A percentile compares a stretch with the other conserved stretches of the same genome.
phyloP scores from a whole-genome alignment of 2,797 vertebrate species.

The Oceanodroma leucorhoa region DNA sequence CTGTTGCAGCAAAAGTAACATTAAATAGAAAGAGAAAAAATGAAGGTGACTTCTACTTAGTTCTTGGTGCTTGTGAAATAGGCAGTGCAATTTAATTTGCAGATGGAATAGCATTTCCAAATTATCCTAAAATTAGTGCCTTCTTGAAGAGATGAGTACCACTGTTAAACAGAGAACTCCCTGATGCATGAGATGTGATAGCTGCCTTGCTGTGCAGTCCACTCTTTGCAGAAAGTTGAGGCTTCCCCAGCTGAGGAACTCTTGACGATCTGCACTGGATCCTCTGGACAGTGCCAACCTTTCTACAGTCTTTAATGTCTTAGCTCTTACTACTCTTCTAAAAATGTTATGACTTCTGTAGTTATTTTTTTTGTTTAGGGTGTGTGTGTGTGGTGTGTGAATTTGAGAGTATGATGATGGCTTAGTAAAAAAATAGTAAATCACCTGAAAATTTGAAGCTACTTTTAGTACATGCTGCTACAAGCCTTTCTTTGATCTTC shows the following conservation, averaged over 20 bases:
- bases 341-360: neutral
- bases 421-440: neutral
- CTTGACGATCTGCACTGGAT: neutral
- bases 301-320: neutral
- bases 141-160: neutral
- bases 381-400: fast-evolving
- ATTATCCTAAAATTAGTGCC: neutral
- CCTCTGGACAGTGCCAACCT: neutral
- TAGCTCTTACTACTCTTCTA: neutral
- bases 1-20: neutral
- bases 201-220: neutral
- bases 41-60: neutral
- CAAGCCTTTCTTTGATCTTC: neutral
- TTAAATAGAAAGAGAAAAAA: neutral
- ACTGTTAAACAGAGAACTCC: neutral
- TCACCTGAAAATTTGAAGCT: neutral
- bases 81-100: neutral
- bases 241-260: neutral
- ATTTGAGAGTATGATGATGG: neutral
- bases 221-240: neutral
- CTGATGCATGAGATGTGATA: neutral
- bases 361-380: neutral
- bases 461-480: neutral
- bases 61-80: neutral
- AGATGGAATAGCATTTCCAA: neutral